phyloP scores from a whole-genome alignment of 2,113 vertebrate species.

The Daboia siamensis region DNA sequence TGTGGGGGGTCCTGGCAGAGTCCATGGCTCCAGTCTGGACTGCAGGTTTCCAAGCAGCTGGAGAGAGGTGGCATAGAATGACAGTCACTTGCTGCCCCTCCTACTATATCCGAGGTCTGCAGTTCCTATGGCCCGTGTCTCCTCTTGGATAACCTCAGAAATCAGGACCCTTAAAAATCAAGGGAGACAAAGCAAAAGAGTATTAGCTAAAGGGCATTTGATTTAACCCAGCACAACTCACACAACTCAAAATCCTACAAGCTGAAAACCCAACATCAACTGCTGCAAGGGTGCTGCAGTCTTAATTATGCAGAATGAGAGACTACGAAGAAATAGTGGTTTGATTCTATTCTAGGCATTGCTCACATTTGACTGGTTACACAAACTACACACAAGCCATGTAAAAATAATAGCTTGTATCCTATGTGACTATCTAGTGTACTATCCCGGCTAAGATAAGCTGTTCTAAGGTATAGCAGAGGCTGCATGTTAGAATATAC shows the following conservation, averaged over 20 bases:
- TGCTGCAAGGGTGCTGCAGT: not conserved
- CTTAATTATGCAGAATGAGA: not conserved
- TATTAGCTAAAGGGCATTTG: slow-evolving; percentile 39
- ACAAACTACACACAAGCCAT: not conserved
- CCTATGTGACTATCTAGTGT: not conserved
- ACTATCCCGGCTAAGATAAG: not conserved
- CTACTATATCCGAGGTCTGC: not conserved
- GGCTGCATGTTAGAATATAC: not conserved
- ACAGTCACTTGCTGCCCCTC: slow-evolving; percentile 10
- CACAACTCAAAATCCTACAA: not conserved
- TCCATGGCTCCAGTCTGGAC: slow-evolving; percentile 62
- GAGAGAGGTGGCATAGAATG: slow-evolving; percentile 42
- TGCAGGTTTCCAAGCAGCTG: slow-evolving; percentile 48
- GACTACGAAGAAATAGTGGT: not conserved
- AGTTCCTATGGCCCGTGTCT: slow-evolving; percentile 27
- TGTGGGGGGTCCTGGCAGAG: slow-evolving; percentile 46
- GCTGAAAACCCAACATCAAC: not conserved
- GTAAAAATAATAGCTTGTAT: not conserved
- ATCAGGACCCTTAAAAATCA: slow-evolving; percentile 56
- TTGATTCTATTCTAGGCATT: not conserved
- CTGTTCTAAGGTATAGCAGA: not conserved
- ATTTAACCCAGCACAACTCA: not conserved
- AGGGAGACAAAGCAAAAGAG: slow-evolving; percentile 54
- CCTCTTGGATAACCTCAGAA: slow-evolving; percentile 48
- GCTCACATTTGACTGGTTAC: not conserved